phyloP scores from a whole-genome alignment of 1,140 invertebrate species.

The Carposina sasakii region DNA sequence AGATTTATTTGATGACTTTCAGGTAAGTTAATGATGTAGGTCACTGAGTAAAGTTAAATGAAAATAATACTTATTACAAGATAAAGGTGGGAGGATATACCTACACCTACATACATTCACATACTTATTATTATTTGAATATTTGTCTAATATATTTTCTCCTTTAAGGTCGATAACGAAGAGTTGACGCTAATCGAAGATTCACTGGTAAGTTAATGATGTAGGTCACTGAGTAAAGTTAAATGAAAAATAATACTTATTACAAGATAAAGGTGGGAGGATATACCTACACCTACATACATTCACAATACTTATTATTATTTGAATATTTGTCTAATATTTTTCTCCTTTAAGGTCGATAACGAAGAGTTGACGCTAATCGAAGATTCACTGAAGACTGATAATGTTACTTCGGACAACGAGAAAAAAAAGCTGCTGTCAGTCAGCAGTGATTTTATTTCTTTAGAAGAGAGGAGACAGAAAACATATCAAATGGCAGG shows the following conservation, averaged over 20 bases:
- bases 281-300: too few species aligned
- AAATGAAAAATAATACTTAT: too few species aligned
- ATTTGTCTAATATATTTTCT: too few species aligned
- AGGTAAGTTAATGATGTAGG: constrained; percentile 23
- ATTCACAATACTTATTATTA: too few species aligned
- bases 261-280: too few species aligned
- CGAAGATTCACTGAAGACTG: constrained; percentile 19
- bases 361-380: constrained; percentile 16
- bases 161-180: too few species aligned
- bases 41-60: constrained; percentile 18
- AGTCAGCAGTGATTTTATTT: constrained; percentile 14
- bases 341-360: constrained; percentile 22
- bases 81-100: too few species aligned
- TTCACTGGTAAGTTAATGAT: too few species aligned
- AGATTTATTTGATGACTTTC: constrained; percentile 25
- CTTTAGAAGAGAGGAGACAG: constrained; percentile 20
- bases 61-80: constrained; percentile 23
- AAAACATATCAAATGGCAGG: constrained; percentile 23
- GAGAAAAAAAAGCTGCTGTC: constrained; percentile 15
- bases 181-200: too few species aligned
- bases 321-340: constrained; percentile 13
- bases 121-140: too few species aligned
- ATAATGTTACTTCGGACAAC: constrained; percentile 13
- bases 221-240: too few species aligned
- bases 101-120: too few species aligned